A percentile compares a stretch with the other conserved stretches of the same genome.
These are phyloP conservation scores for Acanthochromis polyacanthus DNA, from an alignment of 2,113 vertebrate species.

Conservation along the genomic window DNA sequence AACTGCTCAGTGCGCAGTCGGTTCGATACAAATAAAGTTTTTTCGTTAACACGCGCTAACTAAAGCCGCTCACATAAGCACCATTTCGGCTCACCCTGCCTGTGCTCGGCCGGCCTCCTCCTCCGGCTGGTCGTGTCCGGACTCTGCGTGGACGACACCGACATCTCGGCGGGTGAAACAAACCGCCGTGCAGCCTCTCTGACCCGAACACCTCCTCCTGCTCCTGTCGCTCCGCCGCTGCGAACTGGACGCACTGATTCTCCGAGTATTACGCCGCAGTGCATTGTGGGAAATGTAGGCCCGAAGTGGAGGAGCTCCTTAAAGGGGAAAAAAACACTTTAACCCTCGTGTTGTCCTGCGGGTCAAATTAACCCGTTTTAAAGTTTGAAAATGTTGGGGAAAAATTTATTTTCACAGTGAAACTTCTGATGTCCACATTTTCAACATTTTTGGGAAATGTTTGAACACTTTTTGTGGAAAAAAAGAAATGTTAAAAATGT, in stretches of 20 bases:
- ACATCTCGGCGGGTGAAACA: constrained; percentile 39
- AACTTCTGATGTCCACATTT: too few relatives aligned
- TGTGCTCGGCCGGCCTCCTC: constrained; percentile 56
- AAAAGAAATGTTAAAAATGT: too few relatives aligned
- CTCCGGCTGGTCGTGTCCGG: constrained; percentile 60
- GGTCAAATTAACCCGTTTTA: too few relatives aligned
- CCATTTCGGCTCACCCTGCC: constrained; percentile 52
- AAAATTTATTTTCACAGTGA: too few relatives aligned
- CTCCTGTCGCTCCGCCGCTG: background rate
- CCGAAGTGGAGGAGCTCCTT: background rate
- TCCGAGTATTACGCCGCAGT: constrained; percentile 1
- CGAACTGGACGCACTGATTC: constrained; percentile 5
- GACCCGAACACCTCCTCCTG: background rate
- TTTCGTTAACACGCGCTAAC: background rate
- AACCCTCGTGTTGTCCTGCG: too few relatives aligned
- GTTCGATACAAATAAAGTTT: constrained; percentile 51
- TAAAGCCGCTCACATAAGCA: constrained; percentile 3
- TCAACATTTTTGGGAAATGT: too few relatives aligned
- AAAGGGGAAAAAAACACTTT: constrained; percentile 14
- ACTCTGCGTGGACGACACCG: constrained; percentile 24
- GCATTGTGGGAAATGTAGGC: constrained; percentile 77
- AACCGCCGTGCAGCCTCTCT: background rate
- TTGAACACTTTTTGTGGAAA: too few relatives aligned
- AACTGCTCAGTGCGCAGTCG: background rate
- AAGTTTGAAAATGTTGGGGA: too few relatives aligned